These are phyloP conservation scores for Ectropis crepuscularia DNA, from an alignment of 2,888 invertebrate genomes.

Conservation along the genomic window DNA sequence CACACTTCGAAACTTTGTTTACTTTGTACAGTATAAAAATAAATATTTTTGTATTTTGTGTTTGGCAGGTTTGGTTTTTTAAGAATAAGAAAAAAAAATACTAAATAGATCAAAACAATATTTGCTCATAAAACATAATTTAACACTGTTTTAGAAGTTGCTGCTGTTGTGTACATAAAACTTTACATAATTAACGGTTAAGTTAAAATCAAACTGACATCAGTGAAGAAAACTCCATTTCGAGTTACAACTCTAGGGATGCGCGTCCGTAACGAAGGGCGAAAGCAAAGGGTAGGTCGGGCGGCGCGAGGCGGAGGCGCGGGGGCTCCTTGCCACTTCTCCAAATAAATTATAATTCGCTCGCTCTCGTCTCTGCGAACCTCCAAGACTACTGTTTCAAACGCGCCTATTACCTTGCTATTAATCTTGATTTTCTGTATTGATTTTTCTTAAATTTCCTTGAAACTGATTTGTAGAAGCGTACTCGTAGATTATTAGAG, in stretches of 20 bases:
- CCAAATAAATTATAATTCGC: conserved; percentile 86
- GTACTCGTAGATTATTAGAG: too few species aligned
- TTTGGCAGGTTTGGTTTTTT: too few species aligned
- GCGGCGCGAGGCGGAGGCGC: conserved; percentile 60
- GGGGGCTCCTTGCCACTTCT: conserved; percentile 81
- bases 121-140: too few species aligned
- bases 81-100: too few species aligned
- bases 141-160: too few species aligned
- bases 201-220: too few species aligned
- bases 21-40: too few species aligned
- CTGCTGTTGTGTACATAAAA: too few species aligned
- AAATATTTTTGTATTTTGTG: too few species aligned
- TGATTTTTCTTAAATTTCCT: conserved; percentile 29
- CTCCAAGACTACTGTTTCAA: conserved; percentile 68
- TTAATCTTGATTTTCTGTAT: conserved; percentile 60
- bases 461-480: conserved; percentile 1
- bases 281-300: conserved; percentile 84
- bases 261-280: conserved; percentile 81
- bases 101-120: too few species aligned
- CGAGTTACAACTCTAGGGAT: conserved; percentile 68
- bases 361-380: conserved; percentile 64
- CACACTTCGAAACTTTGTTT: too few species aligned
- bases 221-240: conserved; percentile 35
- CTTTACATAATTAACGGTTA: too few species aligned
- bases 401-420: conserved; percentile 60